Evolutionary conservation across 2,113 vertebrate genomes (phyloP).

Genomic region (Ardeotis arabs): DNA sequence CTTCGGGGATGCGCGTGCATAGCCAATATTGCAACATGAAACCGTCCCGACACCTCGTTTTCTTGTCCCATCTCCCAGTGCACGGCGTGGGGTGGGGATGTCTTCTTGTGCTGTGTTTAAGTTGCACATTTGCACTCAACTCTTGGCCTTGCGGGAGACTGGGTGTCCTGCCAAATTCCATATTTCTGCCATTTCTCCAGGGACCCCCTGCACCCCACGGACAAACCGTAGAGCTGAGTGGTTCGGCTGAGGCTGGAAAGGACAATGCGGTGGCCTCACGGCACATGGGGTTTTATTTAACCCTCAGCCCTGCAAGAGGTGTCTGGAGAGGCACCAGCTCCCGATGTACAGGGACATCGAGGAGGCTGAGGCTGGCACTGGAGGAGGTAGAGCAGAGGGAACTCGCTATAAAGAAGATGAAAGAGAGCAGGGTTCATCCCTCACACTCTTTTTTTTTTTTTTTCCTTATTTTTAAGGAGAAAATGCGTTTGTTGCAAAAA

Average conservation of each 20-base stretch:
- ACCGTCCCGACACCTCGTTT: rapidly evolving
- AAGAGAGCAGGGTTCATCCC: not conserved
- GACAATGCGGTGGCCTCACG: rapidly evolving
- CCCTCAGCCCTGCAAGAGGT: not conserved
- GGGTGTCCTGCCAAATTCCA: not conserved
- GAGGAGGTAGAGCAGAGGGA: not conserved
- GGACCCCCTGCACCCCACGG: not conserved
- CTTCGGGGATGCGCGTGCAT: rapidly evolving
- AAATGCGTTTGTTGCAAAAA: not conserved
- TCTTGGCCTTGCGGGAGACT: not conserved
- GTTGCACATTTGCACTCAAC: rapidly evolving
- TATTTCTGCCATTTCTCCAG: not conserved
- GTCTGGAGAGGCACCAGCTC: not conserved
- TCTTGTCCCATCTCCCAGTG: not conserved
- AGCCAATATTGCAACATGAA: rapidly evolving
- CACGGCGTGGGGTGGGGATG: not conserved
- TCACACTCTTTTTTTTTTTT: not conserved
- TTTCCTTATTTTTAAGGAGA: not conserved
- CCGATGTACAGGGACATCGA: rapidly evolving
- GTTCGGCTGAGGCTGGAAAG: not conserved
- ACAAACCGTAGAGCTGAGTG: not conserved
- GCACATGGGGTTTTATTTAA: rapidly evolving
- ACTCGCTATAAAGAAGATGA: not conserved
- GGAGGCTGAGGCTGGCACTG: not conserved
- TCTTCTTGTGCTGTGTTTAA: not conserved